Evolutionary conservation across 2,113 vertebrate genomes (phyloP), one percentile per base, ranked within the genome.

Genomic region (Sus scrofa): DNA sequence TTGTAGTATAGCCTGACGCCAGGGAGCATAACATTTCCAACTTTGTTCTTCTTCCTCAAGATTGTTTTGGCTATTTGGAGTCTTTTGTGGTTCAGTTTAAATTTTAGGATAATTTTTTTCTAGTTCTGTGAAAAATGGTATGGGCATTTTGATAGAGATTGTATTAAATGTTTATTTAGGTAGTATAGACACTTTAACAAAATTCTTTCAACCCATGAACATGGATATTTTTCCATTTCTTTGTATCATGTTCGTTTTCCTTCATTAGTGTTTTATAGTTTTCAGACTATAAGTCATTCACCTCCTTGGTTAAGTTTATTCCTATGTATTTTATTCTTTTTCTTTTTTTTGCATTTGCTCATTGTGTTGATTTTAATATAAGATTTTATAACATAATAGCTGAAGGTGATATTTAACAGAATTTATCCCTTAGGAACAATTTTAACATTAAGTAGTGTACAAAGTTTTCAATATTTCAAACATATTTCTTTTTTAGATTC

Each of bases 51-150:
- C 56, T n/a, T 78, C n/a, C 75, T 78, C 52, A 78, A 78, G 30
- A 24, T n/a, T 78, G 16, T 30, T 77, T 77, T 54, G 19, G 11
- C 19, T 78, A 56, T 56, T 78, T 56, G 75, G 30, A 19, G 20
- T 54, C 52, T n/a, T 78, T n/a, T n/a, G 75, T n/a, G 30, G 52
- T 56, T n/a, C 32, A 56, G 7, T 32, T 4, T 56, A 78, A 78
- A 78, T 78, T 56, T 78, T 78, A n/a, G 75, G 75, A 78, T 78
- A 30, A 77, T n/a, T 77, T 77, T 78, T 78, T n/a, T n/a, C 75
- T 78, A 24, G 52, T 56, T 78, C n/a, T n/a, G 19, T 78, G 50
- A 78, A 56, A 78, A 78, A 78, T 78, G 32, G 3, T 19, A 24
- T 56, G 52, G 74, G 26, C 56, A n/a, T 56, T 56, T 78, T 56